Base-by-base conservation (phyloP, 2,888 invertebrate genomes). In the Eretmocerus hayati region DNA sequence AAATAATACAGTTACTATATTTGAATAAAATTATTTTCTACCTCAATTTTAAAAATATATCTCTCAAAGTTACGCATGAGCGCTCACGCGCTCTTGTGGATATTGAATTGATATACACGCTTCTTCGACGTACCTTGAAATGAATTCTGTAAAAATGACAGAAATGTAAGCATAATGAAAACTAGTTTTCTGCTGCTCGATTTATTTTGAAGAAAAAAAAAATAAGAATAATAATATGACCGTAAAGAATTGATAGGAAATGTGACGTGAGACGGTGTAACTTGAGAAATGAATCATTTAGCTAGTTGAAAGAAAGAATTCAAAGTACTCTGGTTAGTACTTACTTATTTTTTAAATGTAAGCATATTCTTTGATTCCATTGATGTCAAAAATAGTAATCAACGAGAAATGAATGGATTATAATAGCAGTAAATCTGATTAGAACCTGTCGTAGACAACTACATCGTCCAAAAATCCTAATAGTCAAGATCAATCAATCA, bases 261-360 rank as follows among this genome's bases (percentile, higher is more conserved):
- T 15, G 2, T 20, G 11, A 18, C 19, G n/a, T n/a, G n/a, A n/a
- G n/a, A n/a, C n/a, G n/a, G n/a, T n/a, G n/a, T n/a, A n/a, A n/a
- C n/a, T n/a, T 32, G 21, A 41, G 30, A 45, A 16, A 23, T 48
- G 31, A n/a, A 31, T 40, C 37, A 11, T 37, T 47, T 42, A 47
- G 37, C 42, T 50, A 26, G 35, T 44, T 44, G 32, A 39, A 20
- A 36, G 33, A 39, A 5, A 46, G 16, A 19, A 44, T 41, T 36
- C 16, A 40, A 39, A 44, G 43, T 51, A 47, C 51, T 47, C 47
- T 51, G 51, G 44, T 44, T 23, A 52, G 48, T 52, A 48, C 48
- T 44, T 48, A 52, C 37, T 48, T 52, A 52, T 52, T 52, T 52
- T 50, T 52, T 41, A 45, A 52, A 45, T 43, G 36, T 40, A 40